Percentiles rank a stretch among this genome's conserved stretches.
These are phyloP conservation scores for Erebia palarica DNA, from an alignment of 2,888 invertebrate genomes.

Conservation along the genomic window DNA sequence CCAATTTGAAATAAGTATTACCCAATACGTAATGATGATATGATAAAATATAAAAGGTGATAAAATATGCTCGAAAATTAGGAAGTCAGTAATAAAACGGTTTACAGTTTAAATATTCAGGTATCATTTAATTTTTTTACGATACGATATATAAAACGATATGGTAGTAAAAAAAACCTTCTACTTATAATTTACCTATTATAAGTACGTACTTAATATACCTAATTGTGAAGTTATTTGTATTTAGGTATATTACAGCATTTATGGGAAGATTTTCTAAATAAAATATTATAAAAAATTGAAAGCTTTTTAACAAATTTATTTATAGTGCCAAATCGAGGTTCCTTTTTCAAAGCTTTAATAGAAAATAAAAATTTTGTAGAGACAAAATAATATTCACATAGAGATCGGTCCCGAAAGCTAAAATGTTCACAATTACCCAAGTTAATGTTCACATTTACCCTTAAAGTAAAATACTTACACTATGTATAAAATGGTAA, in stretches of 20 bases:
- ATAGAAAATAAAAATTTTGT: neutral
- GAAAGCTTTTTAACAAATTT: neutral
- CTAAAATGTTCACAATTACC: neutral
- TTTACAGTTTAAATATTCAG: no score
- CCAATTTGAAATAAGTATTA: no score
- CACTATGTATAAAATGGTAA: neutral
- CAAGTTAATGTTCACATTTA: neutral
- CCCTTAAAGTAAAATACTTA: neutral
- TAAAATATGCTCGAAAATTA: no score
- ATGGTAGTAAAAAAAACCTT: no score
- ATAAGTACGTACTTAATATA: neutral
- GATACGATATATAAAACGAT: no score
- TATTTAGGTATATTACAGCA: conserved; percentile 15
- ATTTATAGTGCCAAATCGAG: conserved; percentile 13
- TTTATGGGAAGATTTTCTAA: neutral
- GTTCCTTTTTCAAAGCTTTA: neutral
- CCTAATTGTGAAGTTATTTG: neutral
- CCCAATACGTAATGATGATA: no score
- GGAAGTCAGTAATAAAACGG: no score
- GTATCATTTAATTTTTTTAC: no score
- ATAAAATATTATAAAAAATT: neutral
- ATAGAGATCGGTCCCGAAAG: neutral
- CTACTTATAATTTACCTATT: no score
- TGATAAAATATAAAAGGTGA: no score
- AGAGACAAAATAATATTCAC: neutral